Percentiles rank a stretch among this genome's conserved stretches.
Conservation (phyloP, 2,888 invertebrate genomes). For the Drosophila peninsularis region DNA sequence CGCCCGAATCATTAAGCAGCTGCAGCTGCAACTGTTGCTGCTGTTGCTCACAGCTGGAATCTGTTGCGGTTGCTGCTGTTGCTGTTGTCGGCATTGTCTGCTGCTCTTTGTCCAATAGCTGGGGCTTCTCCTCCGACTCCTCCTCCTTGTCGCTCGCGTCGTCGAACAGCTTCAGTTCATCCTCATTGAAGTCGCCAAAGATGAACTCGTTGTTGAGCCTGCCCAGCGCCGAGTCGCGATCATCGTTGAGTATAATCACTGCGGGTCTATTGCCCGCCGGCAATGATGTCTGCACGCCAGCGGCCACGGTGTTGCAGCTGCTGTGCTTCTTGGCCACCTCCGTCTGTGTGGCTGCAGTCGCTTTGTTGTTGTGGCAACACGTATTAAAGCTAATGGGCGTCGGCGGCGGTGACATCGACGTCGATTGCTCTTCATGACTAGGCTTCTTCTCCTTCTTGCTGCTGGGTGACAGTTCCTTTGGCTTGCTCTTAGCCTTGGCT, state of each 20-base stretch:
- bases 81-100: conserved; percentile 26
- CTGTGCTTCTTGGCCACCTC: conserved; percentile 54
- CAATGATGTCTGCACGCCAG: conserved; percentile 31
- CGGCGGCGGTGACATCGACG: background rate
- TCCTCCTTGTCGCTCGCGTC: conserved; percentile 47
- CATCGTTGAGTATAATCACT: conserved; percentile 90
- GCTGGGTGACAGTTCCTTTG: conserved; percentile 54
- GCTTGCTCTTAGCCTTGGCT: conserved; percentile 58
- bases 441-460: conserved; percentile 19
- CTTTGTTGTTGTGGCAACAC: conserved; percentile 34
- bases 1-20: conserved; percentile 76
- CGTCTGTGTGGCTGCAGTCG: conserved; percentile 67
- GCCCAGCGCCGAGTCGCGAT: conserved; percentile 67
- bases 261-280: conserved; percentile 86
- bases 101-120: conserved; percentile 13
- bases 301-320: conserved; percentile 25
- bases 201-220: conserved; percentile 89
- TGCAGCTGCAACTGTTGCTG: conserved; percentile 37
- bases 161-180: conserved; percentile 83
- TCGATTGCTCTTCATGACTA: conserved; percentile 54
- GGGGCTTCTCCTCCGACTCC: conserved; percentile 14
- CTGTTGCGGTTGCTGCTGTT: conserved; percentile 19
- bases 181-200: conserved; percentile 86
- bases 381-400: conserved; percentile 31
- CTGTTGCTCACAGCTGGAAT: conserved; percentile 31